Conservation (phyloP, 2,113 vertebrate species). For the Salvelinus namaycush region DNA sequence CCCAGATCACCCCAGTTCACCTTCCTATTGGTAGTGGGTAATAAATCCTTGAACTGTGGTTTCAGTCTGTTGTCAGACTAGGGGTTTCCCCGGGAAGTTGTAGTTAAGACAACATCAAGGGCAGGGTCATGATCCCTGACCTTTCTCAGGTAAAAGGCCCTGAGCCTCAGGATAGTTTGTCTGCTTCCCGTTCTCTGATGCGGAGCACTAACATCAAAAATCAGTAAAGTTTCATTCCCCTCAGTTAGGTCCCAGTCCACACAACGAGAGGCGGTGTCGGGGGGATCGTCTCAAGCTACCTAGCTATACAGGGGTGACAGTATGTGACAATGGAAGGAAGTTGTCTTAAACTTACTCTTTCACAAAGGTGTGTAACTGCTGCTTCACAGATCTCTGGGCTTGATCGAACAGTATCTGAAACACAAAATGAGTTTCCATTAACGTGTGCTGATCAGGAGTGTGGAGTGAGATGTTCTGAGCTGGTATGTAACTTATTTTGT, state of each 20-base stretch:
- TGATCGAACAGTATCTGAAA: constrained; percentile 95
- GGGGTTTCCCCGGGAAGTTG: neutral
- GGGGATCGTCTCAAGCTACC: too few relatives aligned
- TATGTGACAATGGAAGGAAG: neutral
- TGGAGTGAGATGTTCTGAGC: too few relatives aligned
- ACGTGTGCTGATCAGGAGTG: neutral
- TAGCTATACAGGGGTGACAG: too few relatives aligned
- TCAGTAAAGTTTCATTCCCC: neutral
- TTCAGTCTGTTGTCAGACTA: too few relatives aligned
- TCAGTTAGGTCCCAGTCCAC: neutral
- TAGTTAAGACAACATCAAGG: neutral
- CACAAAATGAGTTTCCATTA: constrained; percentile 12
- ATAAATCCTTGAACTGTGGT: too few relatives aligned
- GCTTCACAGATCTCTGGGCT: constrained; percentile 92
- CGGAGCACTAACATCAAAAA: neutral
- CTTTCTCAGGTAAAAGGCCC: neutral
- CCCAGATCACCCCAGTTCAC: too few relatives aligned
- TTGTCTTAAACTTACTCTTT: constrained; percentile 88
- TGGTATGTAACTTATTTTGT: too few relatives aligned
- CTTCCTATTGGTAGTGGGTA: too few relatives aligned
- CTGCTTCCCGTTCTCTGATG: neutral
- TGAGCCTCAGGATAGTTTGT: neutral
- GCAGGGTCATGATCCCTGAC: neutral
- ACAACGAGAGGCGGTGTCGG: neutral
- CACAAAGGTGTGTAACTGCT: constrained; percentile 94